Evolutionary conservation across 2,113 vertebrate species (phyloP), one percentile per base, ranked within the genome.

Genomic region (Motacilla alba): DNA sequence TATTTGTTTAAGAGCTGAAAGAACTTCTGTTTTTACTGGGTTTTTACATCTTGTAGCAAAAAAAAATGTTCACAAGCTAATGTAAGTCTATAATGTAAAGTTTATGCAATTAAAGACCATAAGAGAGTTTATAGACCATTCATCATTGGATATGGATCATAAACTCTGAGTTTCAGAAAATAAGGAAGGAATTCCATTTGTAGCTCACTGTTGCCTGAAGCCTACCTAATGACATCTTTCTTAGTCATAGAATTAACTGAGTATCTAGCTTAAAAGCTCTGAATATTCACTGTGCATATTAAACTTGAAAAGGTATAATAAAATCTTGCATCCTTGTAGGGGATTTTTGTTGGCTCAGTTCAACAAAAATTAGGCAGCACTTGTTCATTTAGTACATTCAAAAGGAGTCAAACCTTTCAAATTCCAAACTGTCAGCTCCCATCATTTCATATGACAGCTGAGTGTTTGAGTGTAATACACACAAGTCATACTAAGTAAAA

Each of bases 121-220:
- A 94, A 96, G 96, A 97, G 91, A 96, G 81, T 97, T 98, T 98
- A 98, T 98, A 98, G 97, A 97, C 93, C 96, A 98, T 98, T 97
- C 95, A 63, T 98, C 97, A 97, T 94, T 98, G 96, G 94, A 77
- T 97, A 97, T 97, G 97, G 96, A 86, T 97, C 97, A 98, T 98
- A 98, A 98, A 97, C 91, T 97, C 74, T 98, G 97, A 97, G 95
- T 96, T 98, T 97, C 95, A 96, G 96, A 97, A 98, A 97, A 97
- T 96, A 96, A 97, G 96, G 90, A 97, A 97, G 93, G 93, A 97
- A 98, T 98, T 97, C 93, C 92, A 98, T 98, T 98, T 98, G 97
- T 96, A 96, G 95, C 70, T 97, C 96, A 94, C 93, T 98, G 96
- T 98, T 97, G 97, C 97, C 96, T 98, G 97, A 98, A 98, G 97